Evolutionary conservation across 2,113 vertebrate species (phyloP).

Genomic region (Danio rerio): GRCz12tu NC_133176.1:61762001-61762500

Average conservation of each 20-base stretch:
- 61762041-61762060: background rate
- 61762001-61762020: background rate
- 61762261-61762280: background rate
- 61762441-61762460: too few relatives aligned
- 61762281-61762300: background rate
- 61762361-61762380: too few relatives aligned
- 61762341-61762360: too few relatives aligned
- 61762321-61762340: too few relatives aligned
- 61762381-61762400: too few relatives aligned
- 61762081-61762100: background rate
- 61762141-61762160: background rate
- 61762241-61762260: background rate
- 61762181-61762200: constrained; percentile 15
- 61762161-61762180: background rate
- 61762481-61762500: too few relatives aligned
- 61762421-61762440: too few relatives aligned
- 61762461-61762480: too few relatives aligned
- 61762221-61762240: background rate
- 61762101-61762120: background rate
- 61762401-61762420: too few relatives aligned
- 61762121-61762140: background rate
- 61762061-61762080: background rate
- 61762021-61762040: background rate
- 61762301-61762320: background rate
- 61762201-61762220: background rate